phyloP scores from a whole-genome alignment of 1,140 invertebrate genomes.

The Cydia fagiglandana region DNA sequence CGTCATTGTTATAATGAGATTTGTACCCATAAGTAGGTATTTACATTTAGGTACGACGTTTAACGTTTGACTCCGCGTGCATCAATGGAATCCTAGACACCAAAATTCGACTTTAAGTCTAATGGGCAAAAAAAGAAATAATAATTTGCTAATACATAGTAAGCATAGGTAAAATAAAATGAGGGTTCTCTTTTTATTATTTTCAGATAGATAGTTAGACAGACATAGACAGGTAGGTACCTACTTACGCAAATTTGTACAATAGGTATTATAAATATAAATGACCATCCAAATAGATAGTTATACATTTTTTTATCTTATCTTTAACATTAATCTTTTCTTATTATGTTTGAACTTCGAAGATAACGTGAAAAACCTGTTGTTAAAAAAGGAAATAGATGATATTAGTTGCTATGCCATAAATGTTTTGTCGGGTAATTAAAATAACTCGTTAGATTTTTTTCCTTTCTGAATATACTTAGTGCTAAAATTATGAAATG shows the following conservation, averaged over 20 bases:
- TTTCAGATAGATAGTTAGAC: not conserved
- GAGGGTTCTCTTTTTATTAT: not conserved
- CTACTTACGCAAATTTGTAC: not conserved
- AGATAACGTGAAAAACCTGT: not conserved
- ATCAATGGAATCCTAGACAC: too few relatives aligned
- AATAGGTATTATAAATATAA: slow-evolving; percentile 1
- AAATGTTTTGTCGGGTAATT: slow-evolving; percentile 1
- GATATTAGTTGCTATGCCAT: slow-evolving; percentile 4
- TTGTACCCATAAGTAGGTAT: not conserved
- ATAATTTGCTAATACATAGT: too few relatives aligned
- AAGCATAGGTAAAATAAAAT: too few relatives aligned
- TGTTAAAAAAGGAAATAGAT: slow-evolving; percentile 11
- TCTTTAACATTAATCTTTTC: slow-evolving; percentile 7
- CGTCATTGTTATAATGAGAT: slow-evolving; percentile 14
- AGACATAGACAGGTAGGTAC: not conserved
- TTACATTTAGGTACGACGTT: not conserved
- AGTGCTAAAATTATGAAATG: not conserved
- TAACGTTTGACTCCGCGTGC: not conserved
- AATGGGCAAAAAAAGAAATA: too few relatives aligned
- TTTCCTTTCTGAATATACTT: not conserved
- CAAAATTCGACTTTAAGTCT: too few relatives aligned
- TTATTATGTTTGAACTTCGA: not conserved
- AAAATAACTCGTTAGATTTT: slow-evolving; percentile 5
- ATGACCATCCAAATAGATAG: not conserved
- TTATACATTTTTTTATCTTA: slow-evolving; percentile 4